Evolutionary conservation across 1,140 invertebrate genomes (phyloP).

Genomic region (Drosophila pseudoobscura): DNA sequence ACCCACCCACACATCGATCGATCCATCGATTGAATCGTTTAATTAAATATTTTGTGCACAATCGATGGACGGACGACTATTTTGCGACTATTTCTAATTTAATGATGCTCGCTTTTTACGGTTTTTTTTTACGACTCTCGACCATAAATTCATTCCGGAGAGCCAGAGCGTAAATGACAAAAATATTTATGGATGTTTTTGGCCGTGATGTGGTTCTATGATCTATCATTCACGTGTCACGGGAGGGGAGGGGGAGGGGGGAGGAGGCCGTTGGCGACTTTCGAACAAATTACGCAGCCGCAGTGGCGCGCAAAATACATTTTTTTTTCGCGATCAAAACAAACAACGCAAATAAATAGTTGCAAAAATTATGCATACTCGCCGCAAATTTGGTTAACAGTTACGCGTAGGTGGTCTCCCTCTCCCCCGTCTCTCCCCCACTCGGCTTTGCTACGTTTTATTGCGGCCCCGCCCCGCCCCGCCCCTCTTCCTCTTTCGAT

Average conservation of each 20-base stretch:
- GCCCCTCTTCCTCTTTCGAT: no score
- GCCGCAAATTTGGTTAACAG: constrained; percentile 53
- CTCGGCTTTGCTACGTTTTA: no score
- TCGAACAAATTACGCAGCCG: constrained; percentile 59
- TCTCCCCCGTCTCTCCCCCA: neutral
- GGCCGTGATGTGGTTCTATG: constrained; percentile 66
- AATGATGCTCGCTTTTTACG: constrained; percentile 67
- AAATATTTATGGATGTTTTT: constrained; percentile 80
- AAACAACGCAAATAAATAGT: constrained; percentile 46
- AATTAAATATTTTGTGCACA: constrained; percentile 75
- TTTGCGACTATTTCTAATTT: constrained; percentile 68
- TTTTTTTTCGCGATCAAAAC: constrained; percentile 65
- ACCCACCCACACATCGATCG: constrained; percentile 26
- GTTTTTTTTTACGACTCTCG: constrained; percentile 61
- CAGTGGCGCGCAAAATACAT: constrained; percentile 49
- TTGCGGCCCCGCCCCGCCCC: no score
- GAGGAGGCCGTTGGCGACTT: constrained; percentile 9
- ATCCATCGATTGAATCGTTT: constrained; percentile 56
- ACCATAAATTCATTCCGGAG: constrained; percentile 63
- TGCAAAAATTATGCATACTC: constrained; percentile 55
- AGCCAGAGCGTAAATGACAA: constrained; percentile 58
- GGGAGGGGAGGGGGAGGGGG: neutral
- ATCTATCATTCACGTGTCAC: constrained; percentile 58
- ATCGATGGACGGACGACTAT: constrained; percentile 57
- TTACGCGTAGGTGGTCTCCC: constrained; percentile 59